These are phyloP conservation scores for Drosophila flavopinicola DNA, from an alignment of 2,888 invertebrate genomes.

Conservation along the genomic window DNA sequence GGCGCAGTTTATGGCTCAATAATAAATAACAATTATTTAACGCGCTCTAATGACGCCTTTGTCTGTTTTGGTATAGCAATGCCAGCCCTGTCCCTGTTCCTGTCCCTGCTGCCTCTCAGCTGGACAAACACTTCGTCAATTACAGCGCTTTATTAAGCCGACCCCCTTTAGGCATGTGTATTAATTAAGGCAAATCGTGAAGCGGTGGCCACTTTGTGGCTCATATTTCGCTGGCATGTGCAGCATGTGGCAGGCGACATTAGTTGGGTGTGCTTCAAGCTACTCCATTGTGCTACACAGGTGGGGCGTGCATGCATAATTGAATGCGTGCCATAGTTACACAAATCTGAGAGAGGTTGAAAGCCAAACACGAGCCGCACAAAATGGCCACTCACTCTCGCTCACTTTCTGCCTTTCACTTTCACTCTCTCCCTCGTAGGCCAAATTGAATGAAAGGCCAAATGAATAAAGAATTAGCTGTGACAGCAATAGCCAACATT, in stretches of 20 bases:
- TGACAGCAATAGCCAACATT: slow-evolving; percentile 47
- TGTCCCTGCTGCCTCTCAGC: background rate
- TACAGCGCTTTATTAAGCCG: slow-evolving; percentile 55
- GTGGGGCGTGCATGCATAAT: slow-evolving; percentile 54
- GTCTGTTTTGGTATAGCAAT: background rate
- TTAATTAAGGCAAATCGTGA: slow-evolving; percentile 60
- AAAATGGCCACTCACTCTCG: slow-evolving; percentile 25
- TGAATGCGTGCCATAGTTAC: slow-evolving; percentile 62
- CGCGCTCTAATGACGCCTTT: slow-evolving; percentile 35
- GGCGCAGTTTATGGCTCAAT: slow-evolving; percentile 45
- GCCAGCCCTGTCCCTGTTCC: background rate
- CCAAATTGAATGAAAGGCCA: slow-evolving; percentile 55
- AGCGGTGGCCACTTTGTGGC: slow-evolving; percentile 31
- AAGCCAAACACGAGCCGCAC: slow-evolving; percentile 43
- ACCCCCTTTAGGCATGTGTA: slow-evolving; percentile 42
- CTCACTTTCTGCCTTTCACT: background rate
- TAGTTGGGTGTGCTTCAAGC: background rate
- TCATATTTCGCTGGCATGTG: background rate
- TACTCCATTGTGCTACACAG: slow-evolving; percentile 9
- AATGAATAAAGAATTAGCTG: slow-evolving; percentile 74
- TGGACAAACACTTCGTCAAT: slow-evolving; percentile 54
- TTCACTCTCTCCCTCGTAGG: background rate
- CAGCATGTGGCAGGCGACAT: slow-evolving; percentile 9
- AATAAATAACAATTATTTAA: slow-evolving; percentile 69
- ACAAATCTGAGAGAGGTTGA: slow-evolving; percentile 55